Evolutionary conservation across 2,888 invertebrate species (phyloP), one percentile per base, ranked within the genome.

Genomic region (Gibbula magus): DNA sequence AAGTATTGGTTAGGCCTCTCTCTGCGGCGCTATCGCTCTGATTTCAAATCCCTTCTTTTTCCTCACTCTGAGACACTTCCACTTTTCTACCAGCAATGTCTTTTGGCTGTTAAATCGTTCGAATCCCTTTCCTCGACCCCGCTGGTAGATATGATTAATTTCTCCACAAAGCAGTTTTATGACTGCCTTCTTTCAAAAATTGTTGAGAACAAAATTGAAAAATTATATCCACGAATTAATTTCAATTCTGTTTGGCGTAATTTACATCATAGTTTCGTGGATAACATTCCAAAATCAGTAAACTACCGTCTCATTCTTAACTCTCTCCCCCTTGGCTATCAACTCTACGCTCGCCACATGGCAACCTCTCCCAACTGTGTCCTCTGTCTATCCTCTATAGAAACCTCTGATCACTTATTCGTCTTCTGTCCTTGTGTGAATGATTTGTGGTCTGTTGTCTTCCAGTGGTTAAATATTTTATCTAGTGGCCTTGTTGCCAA

Each of bases 1-100:
- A 76, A 73, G 32, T 81, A 81, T 45, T 81, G 81, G 79, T 54
- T 81, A 18, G 79, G 81, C 18, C 32, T 81, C 10, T 45, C 54
- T 25, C 61, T 81, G 10, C 29, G 79, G 1, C 25, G 0, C 10
- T 32, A 73, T n/a, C 35, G 74, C 18, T 45, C 66, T 39, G 45
- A 54, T 16, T 74, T 79, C 45, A 18, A 29, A n/a, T 25, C 35
- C 51, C 73, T 79, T 56, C 45, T 51, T 29, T 39, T 73, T 0
- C 81, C 81, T 20, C 79, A 81, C 52, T 79, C 79, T 56, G 81
- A 79, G 22, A 22, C 35, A 1, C 7, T 78, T 51, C 81, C 81
- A 0, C 18, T 78, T 0, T 81, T 81, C 66, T 81, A 81, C 20
- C 35, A 39, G 61, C 20, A 45, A 22, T 79, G 78, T 76, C n/a